Evolutionary conservation across 2,797 vertebrate species (phyloP).

Genomic region (Molothrus ater): DNA sequence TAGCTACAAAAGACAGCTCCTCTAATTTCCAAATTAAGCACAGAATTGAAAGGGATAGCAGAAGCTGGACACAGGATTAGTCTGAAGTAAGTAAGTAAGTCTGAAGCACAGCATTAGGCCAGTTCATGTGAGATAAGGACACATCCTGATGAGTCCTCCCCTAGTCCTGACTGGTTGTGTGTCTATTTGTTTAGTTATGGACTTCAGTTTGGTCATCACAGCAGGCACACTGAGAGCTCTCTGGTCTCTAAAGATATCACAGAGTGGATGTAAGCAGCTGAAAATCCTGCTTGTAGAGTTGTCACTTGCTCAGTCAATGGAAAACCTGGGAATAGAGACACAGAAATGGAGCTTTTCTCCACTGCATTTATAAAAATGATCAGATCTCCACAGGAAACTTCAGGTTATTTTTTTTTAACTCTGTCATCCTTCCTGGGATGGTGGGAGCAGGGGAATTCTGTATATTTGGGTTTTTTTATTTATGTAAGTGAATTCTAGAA

Average conservation of each 20-base stretch:
- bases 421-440: neutral
- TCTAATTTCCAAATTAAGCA: neutral
- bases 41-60: neutral
- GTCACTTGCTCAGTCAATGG: neutral
- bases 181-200: neutral
- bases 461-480: neutral
- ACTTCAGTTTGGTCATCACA: neutral
- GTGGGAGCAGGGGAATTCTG: fast-evolving
- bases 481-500: neutral
- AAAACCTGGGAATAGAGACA: neutral
- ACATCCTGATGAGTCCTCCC: neutral
- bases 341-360: neutral
- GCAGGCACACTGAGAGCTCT: neutral
- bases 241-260: neutral
- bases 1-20: neutral
- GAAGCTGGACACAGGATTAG: neutral
- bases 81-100: neutral
- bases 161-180: neutral
- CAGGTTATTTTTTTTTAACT: neutral
- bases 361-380: neutral
- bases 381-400: neutral
- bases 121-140: neutral
- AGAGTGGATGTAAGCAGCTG: neutral
- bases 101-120: neutral
- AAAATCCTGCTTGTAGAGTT: neutral